Evolutionary conservation across 2,113 vertebrate genomes (phyloP), one percentile per base, ranked within the genome.

Genomic region (Melanerpes aurifrons): DNA sequence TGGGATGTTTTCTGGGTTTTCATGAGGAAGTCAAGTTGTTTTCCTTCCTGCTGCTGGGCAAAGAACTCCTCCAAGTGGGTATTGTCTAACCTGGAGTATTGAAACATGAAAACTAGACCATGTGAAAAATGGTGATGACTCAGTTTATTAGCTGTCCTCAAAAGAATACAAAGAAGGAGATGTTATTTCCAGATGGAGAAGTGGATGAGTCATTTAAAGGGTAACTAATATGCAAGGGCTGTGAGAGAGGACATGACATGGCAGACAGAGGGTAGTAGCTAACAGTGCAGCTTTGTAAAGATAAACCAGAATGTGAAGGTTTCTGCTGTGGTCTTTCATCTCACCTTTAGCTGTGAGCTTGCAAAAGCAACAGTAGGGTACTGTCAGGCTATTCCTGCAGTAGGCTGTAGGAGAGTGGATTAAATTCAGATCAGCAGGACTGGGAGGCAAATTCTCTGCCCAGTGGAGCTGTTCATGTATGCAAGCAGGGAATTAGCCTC

Each of bases 21-120:
- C 88, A 92, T 80, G 90, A 95, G 61, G 81, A 88, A 94, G 61
- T 86, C 87, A 84, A 69, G 69, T 96, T 94, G 81, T 92, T 94
- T 94, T 92, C 88, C 92, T 89, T 71, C 45, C 35, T 61, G 90
- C 88, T 91, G 57, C 90, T 90, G 72, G 96, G 62, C 37, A 89
- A 70, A 94, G 82, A 87, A 94, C 83, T 94, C 89, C 93, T 94
- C 82, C 77, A 93, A 68, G 84, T 86, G 92, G 72, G 69, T 87
- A 53, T 32, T 95, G 47, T 87, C 75, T 91, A 85, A 90, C 82
- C 61, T 93, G 88, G 82, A 86, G 29, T 83, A 66, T 24, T 86
- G 85, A 92, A 95, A 88, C 6, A 13, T 70, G 67, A 70, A 64
- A 84, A 77, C 12, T 40, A 92, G 54, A 64, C 58, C 22, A 47